phyloP scores from a whole-genome alignment of 2,113 vertebrate species.

The Ctenodactylus gundi region DNA sequence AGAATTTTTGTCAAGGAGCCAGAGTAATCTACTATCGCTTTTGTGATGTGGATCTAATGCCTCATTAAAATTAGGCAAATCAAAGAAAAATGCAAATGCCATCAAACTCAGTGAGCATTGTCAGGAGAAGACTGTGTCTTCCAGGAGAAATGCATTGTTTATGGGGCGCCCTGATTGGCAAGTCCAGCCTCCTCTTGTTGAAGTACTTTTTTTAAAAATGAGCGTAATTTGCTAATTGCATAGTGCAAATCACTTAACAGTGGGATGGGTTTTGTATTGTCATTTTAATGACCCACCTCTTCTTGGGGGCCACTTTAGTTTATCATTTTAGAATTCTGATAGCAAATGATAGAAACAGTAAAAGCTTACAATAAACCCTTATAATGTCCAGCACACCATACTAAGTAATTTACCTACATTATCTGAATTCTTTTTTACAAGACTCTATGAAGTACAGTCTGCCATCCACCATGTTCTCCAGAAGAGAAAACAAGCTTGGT shows the following conservation, averaged over 20 bases:
- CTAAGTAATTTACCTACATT: neutral
- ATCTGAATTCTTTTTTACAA: neutral
- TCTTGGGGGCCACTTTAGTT: neutral
- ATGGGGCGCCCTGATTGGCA: neutral
- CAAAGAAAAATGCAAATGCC: constrained; percentile 25
- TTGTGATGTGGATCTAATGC: constrained; percentile 47
- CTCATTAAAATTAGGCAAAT: constrained; percentile 64
- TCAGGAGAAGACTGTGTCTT: constrained; percentile 28
- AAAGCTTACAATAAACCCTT: neutral
- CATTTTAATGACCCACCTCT: constrained; percentile 33
- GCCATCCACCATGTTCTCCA: neutral
- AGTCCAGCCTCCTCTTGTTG: constrained; percentile 21
- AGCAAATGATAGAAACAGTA: neutral
- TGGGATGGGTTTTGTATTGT: constrained; percentile 38
- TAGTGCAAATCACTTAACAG: constrained; percentile 33
- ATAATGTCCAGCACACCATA: neutral
- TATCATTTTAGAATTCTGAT: neutral
- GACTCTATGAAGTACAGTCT: neutral
- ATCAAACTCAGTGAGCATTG: neutral
- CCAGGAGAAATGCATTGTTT: constrained; percentile 24
- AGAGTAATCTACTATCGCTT: constrained; percentile 43
- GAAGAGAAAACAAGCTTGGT: neutral
- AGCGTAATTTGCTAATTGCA: constrained; percentile 57
- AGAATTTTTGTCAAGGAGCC: constrained; percentile 42
- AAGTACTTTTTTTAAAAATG: constrained; percentile 40